Conservation (phyloP, 2,888 invertebrate genomes). For the Drosophila seclusa region DNA sequence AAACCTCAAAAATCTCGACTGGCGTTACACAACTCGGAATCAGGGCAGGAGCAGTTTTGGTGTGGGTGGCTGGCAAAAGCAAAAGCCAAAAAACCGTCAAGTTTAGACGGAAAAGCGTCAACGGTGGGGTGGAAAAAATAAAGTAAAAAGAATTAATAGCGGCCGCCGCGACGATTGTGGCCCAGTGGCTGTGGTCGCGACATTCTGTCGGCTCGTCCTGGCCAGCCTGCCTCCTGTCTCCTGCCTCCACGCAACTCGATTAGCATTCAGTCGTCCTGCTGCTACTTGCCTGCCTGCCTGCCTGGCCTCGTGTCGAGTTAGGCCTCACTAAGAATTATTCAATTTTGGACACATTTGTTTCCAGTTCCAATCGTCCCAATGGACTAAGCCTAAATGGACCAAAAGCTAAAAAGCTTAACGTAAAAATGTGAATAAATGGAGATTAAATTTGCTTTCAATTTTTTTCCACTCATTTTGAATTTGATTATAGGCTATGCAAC, state of each 20-base stretch:
- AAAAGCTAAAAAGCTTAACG: constrained; percentile 60
- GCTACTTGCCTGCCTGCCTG: not conserved
- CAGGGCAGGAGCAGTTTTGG: not conserved
- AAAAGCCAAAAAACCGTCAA: constrained; percentile 50
- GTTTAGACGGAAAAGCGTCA: constrained; percentile 43
- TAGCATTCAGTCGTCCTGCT: constrained; percentile 61
- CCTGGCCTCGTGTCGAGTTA: constrained; percentile 24
- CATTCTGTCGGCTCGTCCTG: constrained; percentile 43
- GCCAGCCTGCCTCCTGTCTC: constrained; percentile 6
- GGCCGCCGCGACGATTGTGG: constrained; percentile 76
- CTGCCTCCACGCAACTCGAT: constrained; percentile 65
- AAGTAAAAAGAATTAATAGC: constrained; percentile 72
- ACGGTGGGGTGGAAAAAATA: constrained; percentile 30
- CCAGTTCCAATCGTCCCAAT: constrained; percentile 28
- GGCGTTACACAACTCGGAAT: constrained; percentile 19
- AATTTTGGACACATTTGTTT: constrained; percentile 72
- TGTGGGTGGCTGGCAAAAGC: constrained; percentile 9
- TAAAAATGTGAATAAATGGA: constrained; percentile 69
- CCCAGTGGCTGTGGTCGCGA: constrained; percentile 69
- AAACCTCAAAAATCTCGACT: constrained; percentile 67
- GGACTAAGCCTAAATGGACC: constrained; percentile 38
- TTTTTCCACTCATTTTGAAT: constrained; percentile 3
- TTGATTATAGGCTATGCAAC: constrained; percentile 10
- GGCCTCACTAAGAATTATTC: constrained; percentile 65
- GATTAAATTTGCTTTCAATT: constrained; percentile 49